Evolutionary conservation across 2,113 vertebrate species (phyloP), one percentile per base, ranked within the genome.

Genomic region (Daubentonia madagascariensis): DNA sequence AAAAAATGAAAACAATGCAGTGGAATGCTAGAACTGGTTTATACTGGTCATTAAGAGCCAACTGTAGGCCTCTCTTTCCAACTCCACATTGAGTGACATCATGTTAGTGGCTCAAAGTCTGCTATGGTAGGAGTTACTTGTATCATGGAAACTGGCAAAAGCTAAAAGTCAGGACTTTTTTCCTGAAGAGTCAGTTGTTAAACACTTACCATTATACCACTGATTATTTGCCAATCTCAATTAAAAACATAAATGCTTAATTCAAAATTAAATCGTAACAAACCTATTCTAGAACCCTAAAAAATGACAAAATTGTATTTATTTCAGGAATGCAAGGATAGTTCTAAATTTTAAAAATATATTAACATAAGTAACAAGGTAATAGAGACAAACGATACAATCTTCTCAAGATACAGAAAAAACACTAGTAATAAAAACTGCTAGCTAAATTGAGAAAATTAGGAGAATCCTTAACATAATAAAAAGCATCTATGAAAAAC

Each of bases 231-330:
- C 5, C 22, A 93, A 85, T 79, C 18, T 80, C 63, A 91, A 54
- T 45, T 40, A 78, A 92, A 95, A 91, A 84, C 32, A 94, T 35
- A 78, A 65, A 95, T 28, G 12, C 13, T 89, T 73, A 80, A 80
- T 18, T 63, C 45, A 93, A 95, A 48, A 85, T 59, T 70, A 72
- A 89, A 78, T 45, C 85, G 89, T 93, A 89, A 88, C 32, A 76
- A 76, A 37, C 16, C 18, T 85, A 73, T 90, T 89, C 35, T 67
- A 57, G 22, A 93, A 91, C 40, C 61, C 78, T 13, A 68, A 81
- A 72, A 73, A 76, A 40, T 40, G 45, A 85, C 30, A 68, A 91
- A 83, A 63, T 30, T 76, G 16, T 32, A 91, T 70, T 78, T 91
- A 86, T 28, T 59, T 81, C 72, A 78, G n/a, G 63, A 97, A 91